phyloP scores from a whole-genome alignment of 2,888 invertebrate genomes.

The Griposia aprilina region DNA sequence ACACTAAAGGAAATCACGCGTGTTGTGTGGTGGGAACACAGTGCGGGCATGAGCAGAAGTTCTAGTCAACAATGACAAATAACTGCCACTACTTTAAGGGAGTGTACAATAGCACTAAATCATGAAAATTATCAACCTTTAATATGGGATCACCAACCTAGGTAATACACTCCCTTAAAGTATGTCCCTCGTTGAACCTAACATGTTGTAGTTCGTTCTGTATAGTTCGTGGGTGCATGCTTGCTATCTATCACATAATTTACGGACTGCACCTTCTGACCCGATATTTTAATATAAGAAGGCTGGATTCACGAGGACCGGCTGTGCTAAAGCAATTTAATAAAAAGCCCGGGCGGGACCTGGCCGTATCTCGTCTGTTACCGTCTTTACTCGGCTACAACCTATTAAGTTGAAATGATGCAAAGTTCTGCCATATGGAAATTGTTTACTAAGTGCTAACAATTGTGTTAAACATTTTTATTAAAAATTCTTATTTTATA shows the following conservation, averaged over 20 bases:
- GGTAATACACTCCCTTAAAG: not conserved
- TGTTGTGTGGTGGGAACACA: not conserved
- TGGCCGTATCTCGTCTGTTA: constrained; percentile 58
- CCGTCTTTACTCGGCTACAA: constrained; percentile 63
- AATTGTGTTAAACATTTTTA: constrained; percentile 66
- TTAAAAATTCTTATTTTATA: constrained; percentile 57
- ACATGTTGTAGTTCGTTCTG: not conserved
- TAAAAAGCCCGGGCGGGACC: constrained; percentile 75
- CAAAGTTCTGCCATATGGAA: constrained; percentile 71
- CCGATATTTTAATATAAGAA: constrained; percentile 11
- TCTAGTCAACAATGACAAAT: not conserved
- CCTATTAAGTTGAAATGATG: constrained; percentile 70
- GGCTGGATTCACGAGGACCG: constrained; percentile 68
- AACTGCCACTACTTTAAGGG: not conserved
- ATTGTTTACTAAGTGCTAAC: constrained; percentile 74
- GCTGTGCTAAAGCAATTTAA: constrained; percentile 78
- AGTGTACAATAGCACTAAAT: not conserved
- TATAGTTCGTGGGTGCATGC: not conserved
- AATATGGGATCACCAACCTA: not conserved
- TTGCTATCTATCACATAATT: not conserved
- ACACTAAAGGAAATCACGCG: constrained; percentile 23
- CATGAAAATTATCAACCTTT: not conserved
- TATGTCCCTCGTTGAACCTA: not conserved
- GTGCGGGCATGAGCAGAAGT: constrained; percentile 7
- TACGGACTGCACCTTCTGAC: constrained; percentile 41